Percentiles rank a stretch among this genome's conserved stretches.
phyloP scores from a whole-genome alignment of 2,888 invertebrate genomes.

The Bellardia pandia region DNA sequence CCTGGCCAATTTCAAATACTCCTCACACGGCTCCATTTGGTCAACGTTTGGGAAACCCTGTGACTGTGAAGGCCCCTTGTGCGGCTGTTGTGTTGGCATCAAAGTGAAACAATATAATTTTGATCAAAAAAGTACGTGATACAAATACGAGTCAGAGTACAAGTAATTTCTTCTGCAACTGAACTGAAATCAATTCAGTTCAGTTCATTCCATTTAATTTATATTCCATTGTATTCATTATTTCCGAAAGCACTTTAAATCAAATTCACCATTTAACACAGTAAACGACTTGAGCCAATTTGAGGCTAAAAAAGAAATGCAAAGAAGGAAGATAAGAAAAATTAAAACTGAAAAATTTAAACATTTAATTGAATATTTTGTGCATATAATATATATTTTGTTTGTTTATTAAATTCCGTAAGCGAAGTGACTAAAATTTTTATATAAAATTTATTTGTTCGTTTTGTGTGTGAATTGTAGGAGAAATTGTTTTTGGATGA shows the following conservation, averaged over 20 bases:
- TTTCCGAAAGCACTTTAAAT: conserved; percentile 5
- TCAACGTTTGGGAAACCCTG: conserved; percentile 82
- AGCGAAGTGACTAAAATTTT: conserved; percentile 6
- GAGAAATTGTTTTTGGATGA: conserved; percentile 26
- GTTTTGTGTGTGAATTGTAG: conserved; percentile 25
- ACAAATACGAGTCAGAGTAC: conserved; percentile 37
- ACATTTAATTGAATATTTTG: conserved; percentile 49
- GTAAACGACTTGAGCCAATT: conserved; percentile 9
- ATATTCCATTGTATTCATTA: conserved; percentile 10
- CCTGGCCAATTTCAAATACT: conserved; percentile 78
- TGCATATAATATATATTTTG: background rate
- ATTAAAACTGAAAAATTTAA: conserved; percentile 27
- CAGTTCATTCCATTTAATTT: conserved; percentile 20
- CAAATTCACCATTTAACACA: conserved; percentile 14
- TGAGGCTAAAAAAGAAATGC: background rate
- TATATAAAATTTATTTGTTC: conserved; percentile 13
- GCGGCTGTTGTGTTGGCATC: conserved; percentile 91
- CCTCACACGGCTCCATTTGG: conserved; percentile 81
- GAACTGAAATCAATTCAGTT: background rate
- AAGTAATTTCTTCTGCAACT: background rate
- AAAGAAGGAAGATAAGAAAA: conserved; percentile 4
- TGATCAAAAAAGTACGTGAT: conserved; percentile 81
- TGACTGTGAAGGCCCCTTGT: conserved; percentile 86
- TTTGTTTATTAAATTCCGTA: conserved; percentile 6
- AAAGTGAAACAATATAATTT: conserved; percentile 87